phyloP scores from a whole-genome alignment of 1,140 invertebrate genomes.

The Drosophila repletoides region DNA sequence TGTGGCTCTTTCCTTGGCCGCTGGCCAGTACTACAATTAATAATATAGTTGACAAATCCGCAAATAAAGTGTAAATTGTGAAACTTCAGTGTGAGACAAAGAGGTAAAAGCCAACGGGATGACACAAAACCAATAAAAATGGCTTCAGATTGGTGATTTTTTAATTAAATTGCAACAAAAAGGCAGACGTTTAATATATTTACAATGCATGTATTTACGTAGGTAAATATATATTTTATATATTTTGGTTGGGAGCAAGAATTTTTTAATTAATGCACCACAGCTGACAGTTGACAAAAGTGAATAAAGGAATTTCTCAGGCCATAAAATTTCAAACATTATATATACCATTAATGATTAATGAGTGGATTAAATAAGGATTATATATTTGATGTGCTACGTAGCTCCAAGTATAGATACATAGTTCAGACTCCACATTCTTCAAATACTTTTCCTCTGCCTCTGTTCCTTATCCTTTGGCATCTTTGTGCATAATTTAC shows the following conservation, averaged over 20 bases:
- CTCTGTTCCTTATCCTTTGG: not conserved
- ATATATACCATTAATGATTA: constrained; percentile 32
- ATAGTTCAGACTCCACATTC: constrained; percentile 1
- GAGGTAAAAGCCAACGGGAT: constrained; percentile 1
- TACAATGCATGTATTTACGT: not conserved
- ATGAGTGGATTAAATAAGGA: constrained; percentile 37
- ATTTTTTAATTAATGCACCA: constrained; percentile 57
- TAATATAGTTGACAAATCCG: constrained; percentile 64
- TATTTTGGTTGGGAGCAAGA: constrained; percentile 29
- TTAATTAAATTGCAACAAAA: constrained; percentile 72
- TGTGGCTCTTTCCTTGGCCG: constrained; percentile 27
- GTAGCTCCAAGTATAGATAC: too few species aligned
- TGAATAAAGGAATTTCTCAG: not conserved
- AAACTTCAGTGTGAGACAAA: constrained; percentile 35
- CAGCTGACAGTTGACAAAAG: constrained; percentile 25
- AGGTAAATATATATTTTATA: constrained; percentile 6
- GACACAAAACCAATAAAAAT: constrained; percentile 39
- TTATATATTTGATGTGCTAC: constrained; percentile 28
- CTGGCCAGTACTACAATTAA: constrained; percentile 48
- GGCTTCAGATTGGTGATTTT: constrained; percentile 53
- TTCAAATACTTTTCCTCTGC: not conserved
- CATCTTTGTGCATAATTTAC: constrained; percentile 50
- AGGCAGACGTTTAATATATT: constrained; percentile 26
- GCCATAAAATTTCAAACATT: constrained; percentile 18
- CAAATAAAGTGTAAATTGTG: constrained; percentile 68